Evolutionary conservation across 2,797 vertebrate genomes (phyloP).

Genomic region (Acrossocheilus fasciatus): DNA sequence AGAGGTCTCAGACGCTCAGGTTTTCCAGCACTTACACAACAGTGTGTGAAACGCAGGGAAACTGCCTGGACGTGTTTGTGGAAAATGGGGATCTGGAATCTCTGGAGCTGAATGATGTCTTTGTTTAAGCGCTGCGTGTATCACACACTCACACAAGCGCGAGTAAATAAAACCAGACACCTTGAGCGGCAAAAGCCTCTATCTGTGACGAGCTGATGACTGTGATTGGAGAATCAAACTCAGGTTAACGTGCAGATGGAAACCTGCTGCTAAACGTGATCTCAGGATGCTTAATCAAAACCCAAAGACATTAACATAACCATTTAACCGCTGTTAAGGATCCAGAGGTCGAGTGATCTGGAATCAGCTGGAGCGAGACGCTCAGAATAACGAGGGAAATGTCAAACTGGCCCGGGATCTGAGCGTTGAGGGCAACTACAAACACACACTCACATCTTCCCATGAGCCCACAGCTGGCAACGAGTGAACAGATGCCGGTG

Average conservation of each 20-base stretch:
- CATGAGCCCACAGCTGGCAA: conserved; percentile 33
- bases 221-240: neutral
- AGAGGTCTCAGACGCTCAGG: neutral
- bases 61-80: conserved; percentile 1
- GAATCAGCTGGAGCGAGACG: neutral
- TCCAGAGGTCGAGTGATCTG: conserved; percentile 1
- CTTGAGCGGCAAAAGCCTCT: neutral
- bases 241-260: neutral
- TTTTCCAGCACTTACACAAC: neutral
- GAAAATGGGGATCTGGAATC: conserved; percentile 15
- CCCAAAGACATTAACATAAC: neutral
- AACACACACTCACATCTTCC: conserved; percentile 6
- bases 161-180: conserved; percentile 17
- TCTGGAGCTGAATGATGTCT: neutral
- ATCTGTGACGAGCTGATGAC: neutral
- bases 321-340: neutral
- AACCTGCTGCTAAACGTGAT: conserved; percentile 3
- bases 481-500: conserved; percentile 20
- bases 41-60: conserved; percentile 6
- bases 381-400: neutral
- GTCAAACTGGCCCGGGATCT: neutral
- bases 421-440: neutral
- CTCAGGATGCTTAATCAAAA: conserved; percentile 2
- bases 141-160: neutral
- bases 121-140: neutral